Evolutionary conservation across 2,888 invertebrate genomes (phyloP), one percentile per base, ranked within the genome.

Genomic region (Mythimna pallens): DNA sequence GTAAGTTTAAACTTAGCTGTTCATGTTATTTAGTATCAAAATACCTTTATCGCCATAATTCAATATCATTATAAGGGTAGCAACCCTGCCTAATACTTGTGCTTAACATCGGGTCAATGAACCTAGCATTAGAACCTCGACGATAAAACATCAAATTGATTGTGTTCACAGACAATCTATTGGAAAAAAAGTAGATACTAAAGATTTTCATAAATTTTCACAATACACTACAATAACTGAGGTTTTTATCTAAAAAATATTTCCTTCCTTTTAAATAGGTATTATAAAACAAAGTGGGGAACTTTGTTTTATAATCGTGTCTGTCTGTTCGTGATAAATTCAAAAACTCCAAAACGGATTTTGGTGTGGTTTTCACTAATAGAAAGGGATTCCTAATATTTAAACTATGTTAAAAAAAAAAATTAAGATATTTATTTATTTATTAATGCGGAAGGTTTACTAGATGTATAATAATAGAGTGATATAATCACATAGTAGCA

Each of bases 131-230:
- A 52, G 34, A 59, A 40, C 59, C 50, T 47, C 30, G 63, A 54
- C 65, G 65, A 69, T 75, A 81, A 74, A 75, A 83, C 36, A 58
- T 58, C 50, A 68, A 68, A 74, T 79, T 70, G 34, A 82, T 79
- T 57, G 61, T 59, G 43, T 69, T 58, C 67, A 30, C 63, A 70
- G 62, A 70, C 62, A 79, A 65, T 50, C 34, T 54, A 54, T 25
- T 65, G 43, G 55, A 73, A 73, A 73, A 25, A n/a, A 62, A 54
- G 22, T 36, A 40, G 40, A 40, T 58, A 57, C 14, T 14, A 14
- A 52, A 58, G 12, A 17, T 20, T 55, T 34, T 59, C n/a, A 6
- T 43, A 25, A 52, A 66, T 43, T 12, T 62, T 52, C n/a, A 54
- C 10, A 75, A 43, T 65, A 50, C 2, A 40, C 9, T 5, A 43